These are phyloP conservation scores for Suncus etruscus DNA, from an alignment of 2,113 vertebrate genomes.

Conservation along the genomic window DNA sequence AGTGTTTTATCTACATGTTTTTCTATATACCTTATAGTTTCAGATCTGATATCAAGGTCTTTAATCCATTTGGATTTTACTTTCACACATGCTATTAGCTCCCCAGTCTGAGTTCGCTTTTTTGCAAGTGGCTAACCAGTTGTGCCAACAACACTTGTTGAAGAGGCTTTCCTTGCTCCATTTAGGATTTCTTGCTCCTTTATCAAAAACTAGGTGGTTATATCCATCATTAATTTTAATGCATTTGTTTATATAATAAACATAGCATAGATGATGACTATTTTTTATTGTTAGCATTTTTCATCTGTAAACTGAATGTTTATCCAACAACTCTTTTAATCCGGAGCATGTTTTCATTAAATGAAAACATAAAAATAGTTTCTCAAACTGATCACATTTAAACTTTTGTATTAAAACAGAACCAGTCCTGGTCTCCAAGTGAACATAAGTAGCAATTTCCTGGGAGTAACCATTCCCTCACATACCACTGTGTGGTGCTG, in stretches of 20 bases:
- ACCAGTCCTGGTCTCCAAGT: not conserved
- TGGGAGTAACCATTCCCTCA: not conserved
- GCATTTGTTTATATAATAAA: conserved; percentile 73
- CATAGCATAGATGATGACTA: conserved; percentile 49
- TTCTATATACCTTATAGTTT: too few relatives aligned
- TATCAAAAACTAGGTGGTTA: too few relatives aligned
- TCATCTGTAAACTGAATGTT: conserved; percentile 60
- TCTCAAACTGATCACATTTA: not conserved
- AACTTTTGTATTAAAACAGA: conserved; percentile 12
- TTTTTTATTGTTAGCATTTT: conserved; percentile 61
- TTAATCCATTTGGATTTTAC: too few relatives aligned
- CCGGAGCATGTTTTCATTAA: not conserved
- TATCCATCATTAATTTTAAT: conserved; percentile 61
- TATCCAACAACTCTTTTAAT: conserved; percentile 43
- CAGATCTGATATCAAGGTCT: too few relatives aligned
- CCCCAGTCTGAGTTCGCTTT: too few relatives aligned
- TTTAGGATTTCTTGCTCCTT: too few relatives aligned
- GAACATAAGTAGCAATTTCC: not conserved
- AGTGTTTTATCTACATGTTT: too few relatives aligned
- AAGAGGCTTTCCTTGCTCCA: too few relatives aligned
- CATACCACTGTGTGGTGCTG: conserved; percentile 61
- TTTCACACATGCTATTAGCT: too few relatives aligned
- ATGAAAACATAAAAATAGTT: conserved; percentile 31
- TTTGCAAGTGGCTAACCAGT: too few relatives aligned
- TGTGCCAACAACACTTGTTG: too few relatives aligned